Evolutionary conservation across 2,888 invertebrate genomes (phyloP).

Genomic region (Bellardia bayeri): DNA sequence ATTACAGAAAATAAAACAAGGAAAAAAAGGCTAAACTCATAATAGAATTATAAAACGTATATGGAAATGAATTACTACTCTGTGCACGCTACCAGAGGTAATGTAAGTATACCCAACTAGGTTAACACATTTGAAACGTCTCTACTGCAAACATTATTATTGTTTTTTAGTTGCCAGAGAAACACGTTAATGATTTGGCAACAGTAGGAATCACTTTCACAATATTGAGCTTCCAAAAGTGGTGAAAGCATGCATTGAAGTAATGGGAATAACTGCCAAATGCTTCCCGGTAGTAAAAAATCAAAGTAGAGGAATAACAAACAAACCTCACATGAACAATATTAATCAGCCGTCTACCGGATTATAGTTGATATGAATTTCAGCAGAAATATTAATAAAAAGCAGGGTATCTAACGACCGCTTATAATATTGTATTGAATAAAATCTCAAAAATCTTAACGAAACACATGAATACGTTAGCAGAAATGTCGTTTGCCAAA

Average conservation of each 20-base stretch:
- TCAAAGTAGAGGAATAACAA: too few species aligned
- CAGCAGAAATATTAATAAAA: not conserved
- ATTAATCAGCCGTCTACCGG: not conserved
- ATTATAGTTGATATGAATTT: not conserved
- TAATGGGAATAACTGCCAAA: too few species aligned
- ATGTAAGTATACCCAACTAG: not conserved
- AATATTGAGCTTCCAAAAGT: too few species aligned
- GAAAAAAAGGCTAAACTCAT: slow-evolving; percentile 10
- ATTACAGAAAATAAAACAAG: slow-evolving; percentile 37
- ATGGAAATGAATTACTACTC: slow-evolving; percentile 32
- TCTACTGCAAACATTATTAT: too few species aligned
- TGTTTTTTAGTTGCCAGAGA: too few species aligned
- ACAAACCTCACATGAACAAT: too few species aligned
- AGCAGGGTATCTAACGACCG: slow-evolving; percentile 3
- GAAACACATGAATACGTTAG: slow-evolving; percentile 48
- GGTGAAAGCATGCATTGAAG: too few species aligned
- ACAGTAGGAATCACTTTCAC: too few species aligned
- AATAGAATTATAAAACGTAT: slow-evolving; percentile 39
- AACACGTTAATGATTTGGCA: too few species aligned
- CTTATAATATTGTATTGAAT: not conserved
- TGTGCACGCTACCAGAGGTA: slow-evolving; percentile 1
- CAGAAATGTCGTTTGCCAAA: slow-evolving; percentile 71
- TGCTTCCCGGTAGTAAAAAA: too few species aligned
- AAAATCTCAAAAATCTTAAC: not conserved
- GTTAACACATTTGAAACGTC: not conserved